These are phyloP conservation scores for Dendrocopos noguchii DNA, from an alignment of 2,113 vertebrate species.

Conservation along the genomic window DNA sequence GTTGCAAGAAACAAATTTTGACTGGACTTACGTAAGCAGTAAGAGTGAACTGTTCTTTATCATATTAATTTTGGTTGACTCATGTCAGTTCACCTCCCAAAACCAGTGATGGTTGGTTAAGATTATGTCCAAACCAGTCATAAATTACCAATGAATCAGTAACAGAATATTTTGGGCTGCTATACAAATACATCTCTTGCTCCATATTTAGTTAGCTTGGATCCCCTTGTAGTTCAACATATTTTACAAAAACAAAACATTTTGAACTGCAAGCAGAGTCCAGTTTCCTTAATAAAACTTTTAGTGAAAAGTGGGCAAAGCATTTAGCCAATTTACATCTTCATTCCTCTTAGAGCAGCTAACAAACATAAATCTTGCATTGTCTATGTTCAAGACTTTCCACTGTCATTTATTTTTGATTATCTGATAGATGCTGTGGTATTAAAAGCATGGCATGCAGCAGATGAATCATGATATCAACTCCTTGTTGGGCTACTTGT, in stretches of 20 bases:
- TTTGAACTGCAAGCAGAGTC: not conserved
- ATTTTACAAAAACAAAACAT: constrained; percentile 15
- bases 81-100: not conserved
- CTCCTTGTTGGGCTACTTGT: not conserved
- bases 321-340: not conserved
- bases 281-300: not conserved
- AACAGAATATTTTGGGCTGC: constrained; percentile 15
- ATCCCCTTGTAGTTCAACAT: constrained; percentile 16
- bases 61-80: constrained; percentile 24
- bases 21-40: not conserved
- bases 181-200: constrained; percentile 35
- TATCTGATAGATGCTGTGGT: not conserved
- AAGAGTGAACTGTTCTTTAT: constrained; percentile 25
- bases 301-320: not conserved
- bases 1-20: not conserved
- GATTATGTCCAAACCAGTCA: constrained; percentile 23
- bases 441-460: not conserved
- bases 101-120: not conserved
- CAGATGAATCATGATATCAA: not conserved
- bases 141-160: constrained; percentile 51
- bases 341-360: not conserved
- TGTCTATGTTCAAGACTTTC: not conserved
- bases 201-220: constrained; percentile 8
- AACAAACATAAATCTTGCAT: not conserved
- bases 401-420: not conserved